Base-by-base conservation (phyloP, 2,888 invertebrate species). In the Iphiclides podalirius region DNA sequence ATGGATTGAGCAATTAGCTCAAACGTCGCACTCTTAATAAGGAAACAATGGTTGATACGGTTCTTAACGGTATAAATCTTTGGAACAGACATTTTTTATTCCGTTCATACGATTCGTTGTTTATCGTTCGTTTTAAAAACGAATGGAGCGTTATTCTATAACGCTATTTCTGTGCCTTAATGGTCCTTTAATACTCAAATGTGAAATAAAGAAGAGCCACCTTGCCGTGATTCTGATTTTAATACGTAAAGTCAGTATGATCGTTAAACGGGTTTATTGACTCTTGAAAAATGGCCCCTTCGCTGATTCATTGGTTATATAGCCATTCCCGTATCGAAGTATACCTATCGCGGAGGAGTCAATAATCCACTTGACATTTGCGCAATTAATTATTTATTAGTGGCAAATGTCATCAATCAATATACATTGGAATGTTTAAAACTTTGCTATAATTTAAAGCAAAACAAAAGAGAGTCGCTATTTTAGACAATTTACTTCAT, bases 1-100 rank as follows among this genome's bases (percentile, higher is more conserved):
- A 64, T 66, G 75, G 78, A 83, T 83, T 82, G 74, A 82, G 81
- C 71, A 79, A 83, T 83, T 81, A 79, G 61, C 59, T 46, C 48
- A 54, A 54, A 48, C 52, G 53, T 35, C 49, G 42, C 42, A 39
- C 41, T 48, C 53, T 48, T 52, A 48, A 56, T 58, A 52, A 56
- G 58, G 43, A 52, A 52, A 53, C 53, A 53, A 58, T 61, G 37
- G 41, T 39, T 53, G 56, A 48, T 50, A 54, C 41, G 49, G 47
- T 54, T 15, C 16, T 13, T 37, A 37, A 28, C 12, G 14, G n/a
- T 28, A 20, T 20, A 20, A 20, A 20, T 20, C 3, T 6, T 3
- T 20, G 20, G 6, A 20, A 6, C 3, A 20, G 6, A 20, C 6
- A 3, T 20, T 20, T 3, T 20, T 20, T 20, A 20, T 20, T 6